A percentile compares a stretch with the other conserved stretches of the same genome.
phyloP scores from a whole-genome alignment of 2,797 vertebrate species.

The Calcarius lapponicus region DNA sequence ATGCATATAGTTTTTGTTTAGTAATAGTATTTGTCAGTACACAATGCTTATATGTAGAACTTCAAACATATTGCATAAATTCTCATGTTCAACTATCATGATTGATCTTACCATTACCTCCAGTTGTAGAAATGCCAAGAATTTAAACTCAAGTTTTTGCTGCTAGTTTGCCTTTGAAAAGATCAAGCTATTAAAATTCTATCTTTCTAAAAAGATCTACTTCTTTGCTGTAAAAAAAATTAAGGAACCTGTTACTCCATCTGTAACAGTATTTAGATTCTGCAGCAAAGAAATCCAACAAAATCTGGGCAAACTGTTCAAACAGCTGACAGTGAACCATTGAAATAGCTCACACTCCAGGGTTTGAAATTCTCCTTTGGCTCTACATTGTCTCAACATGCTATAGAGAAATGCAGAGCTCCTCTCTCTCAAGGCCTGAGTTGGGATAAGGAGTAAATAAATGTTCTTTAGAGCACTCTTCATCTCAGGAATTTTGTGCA shows the following conservation, averaged over 20 bases:
- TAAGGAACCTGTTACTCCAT: background rate
- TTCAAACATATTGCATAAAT: background rate
- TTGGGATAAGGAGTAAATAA: background rate
- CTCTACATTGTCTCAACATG: background rate
- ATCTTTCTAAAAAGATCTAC: background rate
- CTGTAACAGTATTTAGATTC: background rate
- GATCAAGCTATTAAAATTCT: background rate
- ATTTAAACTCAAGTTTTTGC: background rate
- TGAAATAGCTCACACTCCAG: background rate
- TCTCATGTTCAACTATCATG: background rate
- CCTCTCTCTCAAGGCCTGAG: background rate
- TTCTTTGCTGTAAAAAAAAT: background rate
- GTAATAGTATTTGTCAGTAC: background rate
- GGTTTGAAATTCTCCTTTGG: background rate
- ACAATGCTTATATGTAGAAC: background rate
- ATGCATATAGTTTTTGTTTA: background rate
- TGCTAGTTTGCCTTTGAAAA: constrained; percentile 5
- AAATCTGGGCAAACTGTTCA: background rate
- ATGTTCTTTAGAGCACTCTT: background rate
- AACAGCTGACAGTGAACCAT: background rate
- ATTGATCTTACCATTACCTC: background rate
- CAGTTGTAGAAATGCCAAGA: background rate
- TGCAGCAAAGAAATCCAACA: background rate
- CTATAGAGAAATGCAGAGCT: background rate
- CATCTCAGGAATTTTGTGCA: background rate